A percentile compares a stretch with the other conserved stretches of the same genome.
These are phyloP conservation scores for Luehdorfia chinensis DNA, from an alignment of 1,140 invertebrate genomes.

Conservation along the genomic window DNA sequence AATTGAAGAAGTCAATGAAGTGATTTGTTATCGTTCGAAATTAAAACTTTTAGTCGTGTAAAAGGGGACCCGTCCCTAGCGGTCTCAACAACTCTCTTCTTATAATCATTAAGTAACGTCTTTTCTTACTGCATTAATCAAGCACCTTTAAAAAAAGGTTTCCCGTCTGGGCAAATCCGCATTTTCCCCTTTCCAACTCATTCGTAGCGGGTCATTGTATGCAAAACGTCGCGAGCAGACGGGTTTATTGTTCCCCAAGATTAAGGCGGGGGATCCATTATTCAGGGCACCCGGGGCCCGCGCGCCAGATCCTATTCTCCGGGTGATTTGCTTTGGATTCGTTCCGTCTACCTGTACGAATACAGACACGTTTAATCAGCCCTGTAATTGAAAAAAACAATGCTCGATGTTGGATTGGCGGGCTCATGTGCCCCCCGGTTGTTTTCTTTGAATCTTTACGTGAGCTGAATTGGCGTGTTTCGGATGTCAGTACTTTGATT, in stretches of 20 bases:
- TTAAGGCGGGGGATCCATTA: slow-evolving; percentile 57
- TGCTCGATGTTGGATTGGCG: slow-evolving; percentile 45
- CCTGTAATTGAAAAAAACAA: slow-evolving; percentile 63
- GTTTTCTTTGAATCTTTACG: slow-evolving; percentile 20
- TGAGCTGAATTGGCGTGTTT: too few relatives aligned
- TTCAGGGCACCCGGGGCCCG: slow-evolving; percentile 33
- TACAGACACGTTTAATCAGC: slow-evolving; percentile 57
- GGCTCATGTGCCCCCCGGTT: slow-evolving; percentile 30
- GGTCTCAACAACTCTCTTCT: too few relatives aligned
- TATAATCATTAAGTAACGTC: too few relatives aligned
- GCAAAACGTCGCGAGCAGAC: slow-evolving; percentile 61
- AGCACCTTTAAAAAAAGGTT: too few relatives aligned
- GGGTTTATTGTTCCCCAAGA: slow-evolving; percentile 62
- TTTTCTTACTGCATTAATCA: too few relatives aligned
- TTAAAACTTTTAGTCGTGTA: too few relatives aligned
- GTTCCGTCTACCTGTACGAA: slow-evolving; percentile 40
- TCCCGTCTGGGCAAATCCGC: slow-evolving; percentile 19
- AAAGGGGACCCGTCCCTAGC: too few relatives aligned
- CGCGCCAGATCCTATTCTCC: slow-evolving; percentile 41
- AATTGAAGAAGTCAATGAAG: too few relatives aligned
- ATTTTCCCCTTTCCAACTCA: slow-evolving; percentile 32
- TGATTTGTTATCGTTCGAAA: too few relatives aligned
- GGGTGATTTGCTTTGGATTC: slow-evolving; percentile 51
- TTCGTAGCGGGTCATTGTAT: slow-evolving; percentile 57
- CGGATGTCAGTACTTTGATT: too few relatives aligned